Evolutionary conservation across 2,888 invertebrate genomes (phyloP), one percentile per base, ranked within the genome.

Genomic region (Hyles lineata): DNA sequence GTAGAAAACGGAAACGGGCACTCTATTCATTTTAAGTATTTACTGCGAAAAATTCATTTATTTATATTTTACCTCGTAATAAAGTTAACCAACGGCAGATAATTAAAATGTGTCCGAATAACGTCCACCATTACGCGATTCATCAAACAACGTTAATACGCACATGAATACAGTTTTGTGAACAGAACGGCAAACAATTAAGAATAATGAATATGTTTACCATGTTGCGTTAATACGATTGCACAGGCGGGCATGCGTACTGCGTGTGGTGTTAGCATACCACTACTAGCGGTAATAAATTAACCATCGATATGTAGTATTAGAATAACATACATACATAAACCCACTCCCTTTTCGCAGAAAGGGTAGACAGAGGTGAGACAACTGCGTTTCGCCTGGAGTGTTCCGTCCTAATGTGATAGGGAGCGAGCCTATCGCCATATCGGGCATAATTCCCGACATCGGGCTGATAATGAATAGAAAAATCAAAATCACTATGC

Each of bases 201-300:
- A 84, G 82, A 81, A 83, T 88, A 87, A 89, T 89, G 85, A 86
- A 85, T 87, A 83, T 84, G 84, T 85, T 86, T 85, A 79, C 79
- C 77, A 76, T 83, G 79, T 84, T 84, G 79, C 79, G 73, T n/a
- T 86, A 85, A 85, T 87, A 82, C 78, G 82, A 88, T 88, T 85
- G 86, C 19, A 9, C 32, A 0, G 73, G 59, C 67, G 72, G 70
- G 19, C 55, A n/a, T 55, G 55, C 55, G 55, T 55, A 55, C 43
- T 43, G 43, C 43, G 43, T 15, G 43, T 43, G 11, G n/a, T 6
- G 17, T n/a, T n/a, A n/a, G n/a, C 55, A 7, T n/a, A 7, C 52
- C 5, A 55, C 55, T 55, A n/a, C 6, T 6, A 55, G 7, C 55
- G 55, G 55, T 17, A 55, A 55, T 55, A n/a, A 55, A 55, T 55